A percentile compares a stretch with the other conserved stretches of the same genome.
Evolutionary conservation across 2,113 vertebrate species (phyloP).

Genomic region (Limnothrissa miodon): DNA sequence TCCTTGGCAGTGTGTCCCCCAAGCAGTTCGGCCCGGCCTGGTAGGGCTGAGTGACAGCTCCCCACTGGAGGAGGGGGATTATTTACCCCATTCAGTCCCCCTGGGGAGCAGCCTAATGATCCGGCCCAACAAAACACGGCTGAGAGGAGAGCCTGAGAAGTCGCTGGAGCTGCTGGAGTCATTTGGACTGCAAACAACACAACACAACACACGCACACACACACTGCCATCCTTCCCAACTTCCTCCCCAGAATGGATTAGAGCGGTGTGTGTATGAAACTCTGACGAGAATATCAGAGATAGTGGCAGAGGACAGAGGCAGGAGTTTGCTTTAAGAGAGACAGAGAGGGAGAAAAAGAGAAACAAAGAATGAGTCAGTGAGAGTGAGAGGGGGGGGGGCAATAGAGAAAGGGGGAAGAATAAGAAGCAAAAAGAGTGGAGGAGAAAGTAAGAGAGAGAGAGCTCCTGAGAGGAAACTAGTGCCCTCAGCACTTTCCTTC

Average conservation of each 20-base stretch:
- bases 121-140: slow-evolving; percentile 64
- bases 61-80: slow-evolving; percentile 53
- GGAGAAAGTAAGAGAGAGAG: slow-evolving; percentile 41
- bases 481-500: slow-evolving; percentile 36
- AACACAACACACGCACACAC: neutral
- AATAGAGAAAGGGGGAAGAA: neutral
- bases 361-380: slow-evolving; percentile 43
- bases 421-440: neutral
- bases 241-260: slow-evolving; percentile 14
- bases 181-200: slow-evolving; percentile 52
- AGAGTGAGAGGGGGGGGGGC: neutral
- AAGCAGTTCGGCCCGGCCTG: slow-evolving; percentile 47
- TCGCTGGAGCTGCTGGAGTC: slow-evolving; percentile 56
- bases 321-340: neutral
- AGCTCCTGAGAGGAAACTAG: neutral
- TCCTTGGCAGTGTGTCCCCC: slow-evolving; percentile 47
- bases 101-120: slow-evolving; percentile 69
- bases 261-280: slow-evolving; percentile 29
- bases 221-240: neutral
- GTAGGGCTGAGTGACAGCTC: slow-evolving; percentile 68
- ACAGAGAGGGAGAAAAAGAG: neutral
- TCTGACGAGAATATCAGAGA: slow-evolving; percentile 64
- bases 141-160: slow-evolving; percentile 63
- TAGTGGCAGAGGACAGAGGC: slow-evolving; percentile 52
- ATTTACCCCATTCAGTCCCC: slow-evolving; percentile 65